Evolutionary conservation across 2,888 invertebrate species (phyloP), one percentile per base, ranked within the genome.

Genomic region (Agrotis clavis): DNA sequence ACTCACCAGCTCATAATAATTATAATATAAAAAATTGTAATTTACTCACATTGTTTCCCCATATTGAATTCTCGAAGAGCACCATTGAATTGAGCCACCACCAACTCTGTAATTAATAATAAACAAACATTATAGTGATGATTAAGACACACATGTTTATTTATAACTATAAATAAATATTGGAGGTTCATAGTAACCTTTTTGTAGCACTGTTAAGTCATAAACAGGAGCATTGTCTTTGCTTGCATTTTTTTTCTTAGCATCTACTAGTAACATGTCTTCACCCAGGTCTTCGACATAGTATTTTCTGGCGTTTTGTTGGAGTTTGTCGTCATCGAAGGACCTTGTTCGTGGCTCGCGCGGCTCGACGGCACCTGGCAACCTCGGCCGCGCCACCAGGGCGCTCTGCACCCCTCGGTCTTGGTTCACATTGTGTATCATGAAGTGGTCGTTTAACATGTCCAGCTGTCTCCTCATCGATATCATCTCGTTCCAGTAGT

Each of bases 401-500:
- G 94, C 90, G 77, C 93, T 93, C 67, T 92, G 91, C 11, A 92
- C 85, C 18, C 89, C 78, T 68, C 82, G 92, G 51, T 93, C 92
- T 59, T 91, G 90, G 77, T 86, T 90, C 30, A 92, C 75, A 77
- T 89, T 94, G 48, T 93, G 92, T 45, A 92, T 85, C 60, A 93
- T 80, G 51, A 94, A 88, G 78, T 95, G 94, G 68, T 95, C 95
- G 72, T 92, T 93, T 51, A 95, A 88, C 51, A 87, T 77, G 68
- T 96, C 96, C 35, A 96, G 78, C 70, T 96, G 95, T 82, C 91
- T 92, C 64, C 93, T 90, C 93, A 95, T 93, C 0, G 92, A 89
- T 72, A 92, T 90, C 89, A 95, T 91, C 83, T 96, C 96, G 74
- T 93, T 95, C 94, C 95, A 96, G 84, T 93, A 96, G 84, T 94